Base-by-base conservation (phyloP, 2,888 invertebrate genomes). In the Thelaira solivaga region DNA sequence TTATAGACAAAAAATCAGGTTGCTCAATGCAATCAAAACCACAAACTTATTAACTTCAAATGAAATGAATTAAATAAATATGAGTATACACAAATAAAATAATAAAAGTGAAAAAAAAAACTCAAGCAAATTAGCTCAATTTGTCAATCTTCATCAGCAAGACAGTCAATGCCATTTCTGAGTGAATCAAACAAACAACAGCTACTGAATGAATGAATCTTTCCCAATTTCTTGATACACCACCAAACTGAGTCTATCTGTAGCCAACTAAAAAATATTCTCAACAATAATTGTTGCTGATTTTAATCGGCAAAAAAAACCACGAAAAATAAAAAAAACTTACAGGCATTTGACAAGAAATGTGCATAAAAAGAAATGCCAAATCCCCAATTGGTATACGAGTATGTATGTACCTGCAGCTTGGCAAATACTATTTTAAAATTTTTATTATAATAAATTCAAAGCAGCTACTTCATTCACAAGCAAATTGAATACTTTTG, bases 281-380 rank as follows among this genome's bases (percentile, higher is more conserved):
- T 45, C 72, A 64, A 29, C 45, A 64, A 59, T 24, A 51, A 49
- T 11, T 69, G 57, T 13, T 39, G 55, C 31, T 55, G 64, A 55
- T 65, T 26, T 41, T 49, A 62, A 72, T 53, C 71, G 26, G 31
- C 41, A 34, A 6, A 2, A 57, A 57, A 39, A 5, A 4, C 4
- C 4, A 43, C 20, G 18, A 11, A 55, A 10, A 13, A 65, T 47
- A 43, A 57, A 62, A 69, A 11, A n/a, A n/a, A n/a, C n/a, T n/a
- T 4, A 11, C 67, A 36, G 22, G 4, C 24, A 39, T 26, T 36
- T 22, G 18, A n/a, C 26, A 53, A 31, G 10, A 34, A 47, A 26
- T 47, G n/a, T 26, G n/a, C 36, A 16, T 39, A 31, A 43, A 67
- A 59, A 67, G 74, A 74, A 67, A 74, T 75, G 53, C 36, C 74